Conservation (phyloP, 1,140 invertebrate genomes). For the Bombus vancouverensis region DNA sequence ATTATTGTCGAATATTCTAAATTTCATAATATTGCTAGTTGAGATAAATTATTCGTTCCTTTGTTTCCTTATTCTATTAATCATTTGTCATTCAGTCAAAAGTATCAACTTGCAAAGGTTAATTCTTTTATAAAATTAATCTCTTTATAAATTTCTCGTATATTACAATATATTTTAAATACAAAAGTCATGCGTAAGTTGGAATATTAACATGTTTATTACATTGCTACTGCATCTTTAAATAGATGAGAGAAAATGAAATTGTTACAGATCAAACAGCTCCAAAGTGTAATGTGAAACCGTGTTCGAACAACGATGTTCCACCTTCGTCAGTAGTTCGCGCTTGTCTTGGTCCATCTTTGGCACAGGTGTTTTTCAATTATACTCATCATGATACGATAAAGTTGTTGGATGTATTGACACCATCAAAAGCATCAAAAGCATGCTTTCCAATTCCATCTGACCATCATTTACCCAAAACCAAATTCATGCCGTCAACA, state of each 20-base stretch:
- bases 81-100: constrained; percentile 1
- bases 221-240: no score
- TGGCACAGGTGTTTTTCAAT: constrained; percentile 59
- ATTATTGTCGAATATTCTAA: neutral
- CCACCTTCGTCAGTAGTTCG: constrained; percentile 56
- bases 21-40: neutral
- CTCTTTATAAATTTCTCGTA: constrained; percentile 13
- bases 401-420: constrained; percentile 65
- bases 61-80: constrained; percentile 6
- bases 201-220: neutral
- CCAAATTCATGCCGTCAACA: neutral
- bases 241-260: neutral
- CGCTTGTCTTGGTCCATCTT: constrained; percentile 48
- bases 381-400: constrained; percentile 53
- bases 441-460: constrained; percentile 10
- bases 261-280: constrained; percentile 16
- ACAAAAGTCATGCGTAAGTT: constrained; percentile 27
- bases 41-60: neutral
- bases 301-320: constrained; percentile 30
- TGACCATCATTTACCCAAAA: neutral
- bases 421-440: constrained; percentile 10
- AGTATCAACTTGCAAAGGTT: constrained; percentile 23
- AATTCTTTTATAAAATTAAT: constrained; percentile 5
- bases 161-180: neutral
- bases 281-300: neutral